phyloP scores from a whole-genome alignment of 2,888 invertebrate genomes.

The Rambutsinella grinnellia region DNA sequence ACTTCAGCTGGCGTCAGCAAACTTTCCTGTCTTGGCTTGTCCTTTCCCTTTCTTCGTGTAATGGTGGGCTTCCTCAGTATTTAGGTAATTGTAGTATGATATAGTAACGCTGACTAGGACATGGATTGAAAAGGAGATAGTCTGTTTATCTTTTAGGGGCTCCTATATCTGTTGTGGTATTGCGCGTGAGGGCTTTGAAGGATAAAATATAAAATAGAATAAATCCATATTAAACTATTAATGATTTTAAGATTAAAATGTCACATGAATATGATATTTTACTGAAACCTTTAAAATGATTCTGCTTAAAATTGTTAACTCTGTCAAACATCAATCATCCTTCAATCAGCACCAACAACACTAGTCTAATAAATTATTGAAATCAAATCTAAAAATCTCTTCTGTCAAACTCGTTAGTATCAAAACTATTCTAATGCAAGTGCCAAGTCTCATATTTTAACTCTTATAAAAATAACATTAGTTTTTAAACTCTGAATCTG shows the following conservation, averaged over 20 bases:
- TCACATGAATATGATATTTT: no score
- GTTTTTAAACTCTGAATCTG: no score
- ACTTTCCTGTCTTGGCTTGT: constrained; percentile 51
- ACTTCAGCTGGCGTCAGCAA: constrained; percentile 55
- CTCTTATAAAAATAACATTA: neutral
- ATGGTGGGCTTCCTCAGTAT: neutral
- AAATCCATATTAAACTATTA: neutral
- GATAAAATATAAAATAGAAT: neutral
- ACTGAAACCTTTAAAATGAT: no score
- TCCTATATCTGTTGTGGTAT: neutral
- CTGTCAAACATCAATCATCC: constrained; percentile 37
- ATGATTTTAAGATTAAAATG: constrained; percentile 1
- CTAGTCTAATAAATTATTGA: constrained; percentile 44
- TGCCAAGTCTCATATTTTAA: constrained; percentile 29
- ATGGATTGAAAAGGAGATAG: no score
- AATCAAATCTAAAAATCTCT: constrained; percentile 36
- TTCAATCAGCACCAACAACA: constrained; percentile 33
- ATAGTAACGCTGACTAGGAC: no score
- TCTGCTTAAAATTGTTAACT: neutral
- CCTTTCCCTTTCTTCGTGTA: constrained; percentile 23
- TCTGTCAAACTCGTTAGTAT: constrained; percentile 46
- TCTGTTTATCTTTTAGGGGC: neutral
- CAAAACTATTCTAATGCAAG: constrained; percentile 41
- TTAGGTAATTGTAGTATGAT: no score
- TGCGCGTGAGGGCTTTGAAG: neutral